Evolutionary conservation across 1,140 invertebrate species (phyloP).

Genomic region (Anastrepha obliqua): DNA sequence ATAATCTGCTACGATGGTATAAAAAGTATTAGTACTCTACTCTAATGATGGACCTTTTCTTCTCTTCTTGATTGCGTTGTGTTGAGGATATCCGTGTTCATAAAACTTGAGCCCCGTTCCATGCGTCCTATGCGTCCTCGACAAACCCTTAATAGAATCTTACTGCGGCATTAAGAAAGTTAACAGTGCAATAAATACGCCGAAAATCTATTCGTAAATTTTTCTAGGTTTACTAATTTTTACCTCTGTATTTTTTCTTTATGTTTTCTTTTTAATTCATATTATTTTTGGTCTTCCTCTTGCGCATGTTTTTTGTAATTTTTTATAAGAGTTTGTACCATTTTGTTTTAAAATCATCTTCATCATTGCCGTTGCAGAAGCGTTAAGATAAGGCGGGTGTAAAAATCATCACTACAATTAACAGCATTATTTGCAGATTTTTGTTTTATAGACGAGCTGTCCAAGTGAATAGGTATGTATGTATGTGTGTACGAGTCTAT

Average conservation of each 20-base stretch:
- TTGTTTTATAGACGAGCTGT: not conserved
- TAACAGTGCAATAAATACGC: too few species aligned
- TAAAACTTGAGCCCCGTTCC: too few species aligned
- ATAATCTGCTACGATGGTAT: too few species aligned
- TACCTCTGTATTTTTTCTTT: not conserved
- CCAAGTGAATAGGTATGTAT: not conserved
- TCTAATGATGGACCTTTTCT: too few species aligned
- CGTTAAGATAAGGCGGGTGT: constrained; percentile 5
- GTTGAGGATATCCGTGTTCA: too few species aligned
- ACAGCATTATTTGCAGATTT: constrained; percentile 23
- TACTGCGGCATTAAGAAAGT: too few species aligned
- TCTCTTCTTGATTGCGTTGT: too few species aligned
- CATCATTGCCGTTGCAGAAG: not conserved
- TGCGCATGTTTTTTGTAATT: not conserved
- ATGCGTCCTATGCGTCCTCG: too few species aligned
- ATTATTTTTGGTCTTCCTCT: not conserved
- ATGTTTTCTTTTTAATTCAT: not conserved
- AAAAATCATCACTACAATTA: constrained; percentile 36
- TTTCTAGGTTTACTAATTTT: not conserved
- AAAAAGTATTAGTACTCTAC: too few species aligned
- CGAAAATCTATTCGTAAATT: too few species aligned
- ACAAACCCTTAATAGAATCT: too few species aligned
- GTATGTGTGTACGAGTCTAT: not conserved
- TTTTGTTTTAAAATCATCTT: too few species aligned
- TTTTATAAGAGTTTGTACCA: not conserved